Base-by-base conservation (phyloP, 2,113 vertebrate species). In the Naja naja region DNA sequence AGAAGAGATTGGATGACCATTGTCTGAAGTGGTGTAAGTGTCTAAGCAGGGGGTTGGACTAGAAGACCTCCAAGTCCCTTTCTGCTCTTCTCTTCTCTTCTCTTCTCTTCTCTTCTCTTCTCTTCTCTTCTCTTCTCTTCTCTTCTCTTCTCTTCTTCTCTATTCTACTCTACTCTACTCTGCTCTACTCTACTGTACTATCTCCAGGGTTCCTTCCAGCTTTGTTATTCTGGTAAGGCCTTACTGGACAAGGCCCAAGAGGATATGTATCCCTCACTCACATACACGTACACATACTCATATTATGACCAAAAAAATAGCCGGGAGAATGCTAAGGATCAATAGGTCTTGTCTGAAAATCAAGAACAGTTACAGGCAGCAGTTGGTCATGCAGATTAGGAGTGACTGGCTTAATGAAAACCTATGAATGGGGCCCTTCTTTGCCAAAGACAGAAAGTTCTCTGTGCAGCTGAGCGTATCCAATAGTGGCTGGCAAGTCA, bases 371-470 rank as follows among this genome's bases (percentile, higher is more conserved):
- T 34, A 43, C 22, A 90, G 93, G n/a, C 91, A 91, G 11, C 6
- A 0, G 3, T 69, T n/a, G 18, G 95, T 97, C 95, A 96, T 2
- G 14, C n/a, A 47, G 94, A 94, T 74, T 18, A 90, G 94, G 90
- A 12, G 92, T 96, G 95, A 96, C 88, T 53, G 89, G 45, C 23
- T 94, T 91, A 95, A 96, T 97, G 97, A 95, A 95, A 96, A 74
- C 54, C 43, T 87, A 25, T 97, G 96, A 97, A 97, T 81, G 16
- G 95, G 0, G 30, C n/a, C 91, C 95, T 93, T 97, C 95, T 97
- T 49, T 20, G 52, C 64, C 55, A 55, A 53, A 96, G 91, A 97
- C 97, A 97, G 94, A 94, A 89, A 55, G 10, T 2, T 27, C 94
- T 96, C 95, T 97, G 96, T 97, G 74, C 64, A 92, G 25, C n/a